Percentiles rank a stretch among this genome's conserved stretches.
Evolutionary conservation across 2,113 vertebrate species (phyloP).

Genomic region (Opisthocomus hoazin): DNA sequence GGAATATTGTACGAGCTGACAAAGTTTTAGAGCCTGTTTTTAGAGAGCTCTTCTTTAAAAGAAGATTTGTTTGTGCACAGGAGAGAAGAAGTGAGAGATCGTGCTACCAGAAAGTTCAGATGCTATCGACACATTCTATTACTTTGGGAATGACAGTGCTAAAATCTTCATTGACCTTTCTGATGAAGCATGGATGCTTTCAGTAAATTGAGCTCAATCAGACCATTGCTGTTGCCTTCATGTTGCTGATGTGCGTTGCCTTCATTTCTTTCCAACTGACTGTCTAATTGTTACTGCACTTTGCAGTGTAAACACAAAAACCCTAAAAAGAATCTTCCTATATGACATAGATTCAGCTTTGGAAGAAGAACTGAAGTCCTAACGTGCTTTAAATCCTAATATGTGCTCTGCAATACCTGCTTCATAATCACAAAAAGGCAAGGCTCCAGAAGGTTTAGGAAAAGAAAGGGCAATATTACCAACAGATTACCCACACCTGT

Average conservation of each 20-base stretch:
- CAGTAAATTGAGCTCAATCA: neutral
- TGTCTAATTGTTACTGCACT: neutral
- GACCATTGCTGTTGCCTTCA: neutral
- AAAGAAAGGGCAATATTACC: neutral
- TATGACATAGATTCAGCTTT: neutral
- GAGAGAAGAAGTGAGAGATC: neutral
- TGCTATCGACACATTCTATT: neutral
- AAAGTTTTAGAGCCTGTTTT: neutral
- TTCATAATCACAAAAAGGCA: neutral
- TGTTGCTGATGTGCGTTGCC: accelerated
- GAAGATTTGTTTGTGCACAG: neutral
- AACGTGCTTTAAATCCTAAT: neutral
- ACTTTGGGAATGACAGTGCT: neutral
- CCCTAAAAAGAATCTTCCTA: neutral
- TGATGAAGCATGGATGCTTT: neutral
- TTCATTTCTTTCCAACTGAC: neutral
- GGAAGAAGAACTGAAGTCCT: neutral
- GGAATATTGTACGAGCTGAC: neutral
- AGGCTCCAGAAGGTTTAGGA: neutral
- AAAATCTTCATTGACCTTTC: neutral
- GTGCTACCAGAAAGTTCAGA: neutral
- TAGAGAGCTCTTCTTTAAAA: neutral
- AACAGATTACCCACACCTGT: neutral
- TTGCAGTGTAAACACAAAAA: neutral
- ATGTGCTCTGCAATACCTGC: neutral